Base-by-base conservation (phyloP, 2,797 vertebrate genomes). In the Eutrigla gurnardus region DNA sequence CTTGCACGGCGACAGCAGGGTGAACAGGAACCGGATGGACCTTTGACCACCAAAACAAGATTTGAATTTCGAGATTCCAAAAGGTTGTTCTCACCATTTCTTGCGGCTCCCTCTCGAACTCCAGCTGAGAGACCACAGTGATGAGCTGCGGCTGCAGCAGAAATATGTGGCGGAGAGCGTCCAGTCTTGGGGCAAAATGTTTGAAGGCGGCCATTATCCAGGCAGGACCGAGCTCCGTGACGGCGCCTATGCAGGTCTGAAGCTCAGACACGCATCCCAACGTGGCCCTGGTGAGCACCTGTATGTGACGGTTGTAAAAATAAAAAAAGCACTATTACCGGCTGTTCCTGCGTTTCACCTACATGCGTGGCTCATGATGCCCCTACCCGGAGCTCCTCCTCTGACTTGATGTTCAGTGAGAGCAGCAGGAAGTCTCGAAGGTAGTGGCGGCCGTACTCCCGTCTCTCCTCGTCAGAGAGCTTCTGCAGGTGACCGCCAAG, bases 381-480 rank as follows among this genome's bases (percentile, higher is more conserved):
- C 47, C 43, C 40, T 81, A 95, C 95, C 93, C 9, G 46, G 0
- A 89, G 80, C 73, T 93, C 89, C 0, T 89, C 83, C 52, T 86
- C 78, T 3, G 89, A 89, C 35, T 83, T 83, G 63, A 93, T 75
- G 80, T 92, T 93, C 37, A 91, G 61, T 25, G 78, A 86, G 43
- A 94, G 88, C 67, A 92, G 91, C 67, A 95, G 82, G 33, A 92
- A 93, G 84, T 95, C 95, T 1, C 72, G 78, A 11, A 95, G 88
- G 57, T 83, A 95, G 67, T 50, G 72, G 4, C 12, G 83, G 15
- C 53, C 52, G 10, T 89, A 85, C 18, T 92, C 81, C 3, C 8
- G 0, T 1, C 45, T 81, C 8, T 94, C 92, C 35, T 7, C 66
- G 2, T 72, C 81, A 0, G 93, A 86, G 11, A 94, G 93, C 2